These are phyloP conservation scores for Pemphredon lugubris DNA, from an alignment of 2,888 invertebrate genomes.

Conservation along the genomic window DNA sequence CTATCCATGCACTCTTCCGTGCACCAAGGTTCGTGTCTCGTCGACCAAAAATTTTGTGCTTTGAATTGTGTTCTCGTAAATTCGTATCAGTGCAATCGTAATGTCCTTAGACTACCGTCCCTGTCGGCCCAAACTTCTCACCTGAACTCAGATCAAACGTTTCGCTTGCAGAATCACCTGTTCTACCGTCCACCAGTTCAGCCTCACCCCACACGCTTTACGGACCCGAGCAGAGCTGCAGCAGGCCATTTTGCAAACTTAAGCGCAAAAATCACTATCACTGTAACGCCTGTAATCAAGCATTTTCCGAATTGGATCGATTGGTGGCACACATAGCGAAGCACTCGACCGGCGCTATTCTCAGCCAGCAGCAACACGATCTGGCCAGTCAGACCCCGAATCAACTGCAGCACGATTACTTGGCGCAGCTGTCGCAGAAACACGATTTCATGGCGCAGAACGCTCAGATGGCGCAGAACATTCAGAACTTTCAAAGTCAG, in stretches of 20 bases:
- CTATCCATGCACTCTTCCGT: constrained; percentile 82
- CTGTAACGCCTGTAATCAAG: constrained; percentile 91
- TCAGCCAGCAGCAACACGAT: constrained; percentile 80
- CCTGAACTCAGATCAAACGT: constrained; percentile 63
- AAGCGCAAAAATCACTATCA: constrained; percentile 90
- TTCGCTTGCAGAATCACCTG: constrained; percentile 73
- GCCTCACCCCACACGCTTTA: constrained; percentile 82
- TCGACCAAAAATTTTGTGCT: constrained; percentile 74
- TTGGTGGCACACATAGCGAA: constrained; percentile 87
- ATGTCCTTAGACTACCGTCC: neutral
- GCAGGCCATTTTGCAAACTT: constrained; percentile 90
- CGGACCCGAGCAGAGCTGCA: constrained; percentile 86
- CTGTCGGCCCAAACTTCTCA: too few species aligned
- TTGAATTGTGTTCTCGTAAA: constrained; percentile 58
- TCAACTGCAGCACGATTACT: constrained; percentile 71
- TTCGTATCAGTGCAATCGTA: constrained; percentile 5
- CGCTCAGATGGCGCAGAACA: constrained; percentile 76
- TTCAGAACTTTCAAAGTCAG: constrained; percentile 75
- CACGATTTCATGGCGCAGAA: constrained; percentile 79
- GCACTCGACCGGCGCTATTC: constrained; percentile 85
- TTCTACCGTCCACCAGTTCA: constrained; percentile 64
- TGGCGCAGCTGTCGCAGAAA: constrained; percentile 76
- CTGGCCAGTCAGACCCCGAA: constrained; percentile 58
- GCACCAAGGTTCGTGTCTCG: constrained; percentile 81
- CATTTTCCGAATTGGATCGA: constrained; percentile 88